Base-by-base conservation (phyloP, 2,113 vertebrate species). In the Microcebus lehilahytsara region DNA sequence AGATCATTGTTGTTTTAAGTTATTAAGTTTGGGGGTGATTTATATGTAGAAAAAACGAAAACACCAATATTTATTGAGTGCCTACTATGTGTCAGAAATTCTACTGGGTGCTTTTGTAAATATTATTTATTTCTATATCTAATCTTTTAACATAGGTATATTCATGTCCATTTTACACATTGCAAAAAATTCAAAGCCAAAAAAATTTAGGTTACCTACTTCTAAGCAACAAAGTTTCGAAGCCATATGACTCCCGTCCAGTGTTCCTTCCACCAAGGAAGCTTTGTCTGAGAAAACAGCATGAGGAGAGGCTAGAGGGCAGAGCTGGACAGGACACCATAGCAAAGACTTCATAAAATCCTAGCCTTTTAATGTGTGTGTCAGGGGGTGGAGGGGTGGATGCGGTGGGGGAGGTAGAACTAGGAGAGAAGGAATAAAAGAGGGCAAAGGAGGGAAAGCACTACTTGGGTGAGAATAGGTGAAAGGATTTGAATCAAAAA, bases 21-120 rank as follows among this genome's bases (percentile, higher is more conserved):
- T 67, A 51, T 13, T 92, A 83, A 66, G 30, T 58, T 67, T 92
- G 16, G 3, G 11, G 14, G 25, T 37, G 23, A 64, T 81, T 67
- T 69, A 49, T 51, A 60, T 75, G 27, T 10, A 58, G 56, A 32
- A 94, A 94, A 81, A 66, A 75, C 13, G 71, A 89, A 93, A 85
- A 87, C 0, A 62, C 6, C 62, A 78, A 85, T 56, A 66, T 75
- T 72, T 62, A 71, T 30, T 84, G 20, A 40, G 14, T 96, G 23
- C 10, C 51, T 74, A 51, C 10, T 80, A 91, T 10, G n/a, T 51
- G 17, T 27, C 67, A 80, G 83, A 34, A 87, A 67, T 74, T 85
- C 40, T 88, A 75, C n/a, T 22, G 80, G 64, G 20, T 89, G 17
- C 1, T 69, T 79, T 85, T 87, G 25, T 30, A 72, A 88, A 86